Conservation (phyloP, 2,888 invertebrate genomes). For the Epinotia ramella region DNA sequence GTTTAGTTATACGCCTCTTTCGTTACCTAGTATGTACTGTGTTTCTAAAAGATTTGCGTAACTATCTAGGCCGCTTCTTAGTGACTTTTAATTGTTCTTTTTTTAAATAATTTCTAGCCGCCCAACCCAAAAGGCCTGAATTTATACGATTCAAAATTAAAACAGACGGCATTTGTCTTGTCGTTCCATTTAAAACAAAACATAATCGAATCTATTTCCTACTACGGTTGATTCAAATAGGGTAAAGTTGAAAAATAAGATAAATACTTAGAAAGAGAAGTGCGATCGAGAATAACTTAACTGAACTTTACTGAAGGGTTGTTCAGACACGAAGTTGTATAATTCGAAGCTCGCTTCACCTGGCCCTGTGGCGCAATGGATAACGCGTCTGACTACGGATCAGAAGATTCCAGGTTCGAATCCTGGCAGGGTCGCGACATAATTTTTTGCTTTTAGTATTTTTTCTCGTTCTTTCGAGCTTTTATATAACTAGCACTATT, state of each 20-base stretch:
- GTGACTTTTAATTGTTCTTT: no score
- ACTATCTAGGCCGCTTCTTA: no score
- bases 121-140: no score
- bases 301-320: not conserved
- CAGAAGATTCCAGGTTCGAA: slow-evolving; percentile 88
- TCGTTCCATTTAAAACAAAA: no score
- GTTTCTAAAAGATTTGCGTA: no score
- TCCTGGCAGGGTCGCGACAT: slow-evolving; percentile 85
- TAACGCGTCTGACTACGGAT: slow-evolving; percentile 90
- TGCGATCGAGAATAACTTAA: not conserved
- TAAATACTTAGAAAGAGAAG: not conserved
- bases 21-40: no score
- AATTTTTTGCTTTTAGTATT: slow-evolving; percentile 50
- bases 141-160: no score
- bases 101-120: no score
- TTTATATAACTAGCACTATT: not conserved
- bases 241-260: not conserved
- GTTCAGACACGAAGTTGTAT: slow-evolving; percentile 16
- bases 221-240: no score
- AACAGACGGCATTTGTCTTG: no score
- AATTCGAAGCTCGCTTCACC: slow-evolving; percentile 24
- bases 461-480: slow-evolving; percentile 45
- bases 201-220: no score
- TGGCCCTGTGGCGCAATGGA: slow-evolving; percentile 88
- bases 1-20: no score